Percentiles rank a stretch among this genome's conserved stretches.
These are phyloP conservation scores for Notoglanidium macrostoma DNA, from an alignment of 2,797 vertebrate genomes.

Conservation along the genomic window DNA sequence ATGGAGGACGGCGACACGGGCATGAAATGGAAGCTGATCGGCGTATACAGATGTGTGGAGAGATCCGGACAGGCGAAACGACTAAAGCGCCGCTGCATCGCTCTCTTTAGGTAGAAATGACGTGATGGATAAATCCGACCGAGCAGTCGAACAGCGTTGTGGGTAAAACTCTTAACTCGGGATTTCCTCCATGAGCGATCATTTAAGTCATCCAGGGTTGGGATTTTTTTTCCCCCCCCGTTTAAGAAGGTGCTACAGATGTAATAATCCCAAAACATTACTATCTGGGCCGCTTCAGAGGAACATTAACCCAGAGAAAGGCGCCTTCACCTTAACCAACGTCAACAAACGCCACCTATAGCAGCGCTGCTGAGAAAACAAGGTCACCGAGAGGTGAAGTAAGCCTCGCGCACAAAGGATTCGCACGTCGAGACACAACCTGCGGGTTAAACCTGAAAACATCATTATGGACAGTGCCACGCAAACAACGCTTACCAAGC, in stretches of 20 bases:
- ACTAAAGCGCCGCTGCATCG: not conserved
- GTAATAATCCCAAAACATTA: not conserved
- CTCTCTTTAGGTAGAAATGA: not conserved
- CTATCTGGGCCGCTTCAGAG: not conserved
- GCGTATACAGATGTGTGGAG: not conserved
- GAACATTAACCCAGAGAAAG: not conserved
- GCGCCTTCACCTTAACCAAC: not conserved
- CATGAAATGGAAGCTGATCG: not conserved
- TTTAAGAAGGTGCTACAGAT: not conserved
- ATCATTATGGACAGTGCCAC: conserved; percentile 5
- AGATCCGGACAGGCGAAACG: not conserved
- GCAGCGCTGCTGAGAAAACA: not conserved
- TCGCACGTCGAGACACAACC: not conserved
- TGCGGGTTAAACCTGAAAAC: conserved; percentile 28
- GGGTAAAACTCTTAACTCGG: not conserved
- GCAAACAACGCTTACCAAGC: conserved; percentile 13
- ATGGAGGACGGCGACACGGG: too few species aligned
- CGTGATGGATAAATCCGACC: not conserved
- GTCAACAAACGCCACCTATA: not conserved
- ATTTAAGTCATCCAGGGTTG: not conserved
- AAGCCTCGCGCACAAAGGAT: not conserved
- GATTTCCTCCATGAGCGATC: not conserved
- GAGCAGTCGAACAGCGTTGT: not conserved
- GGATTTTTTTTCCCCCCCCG: not conserved
- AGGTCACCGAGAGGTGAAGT: conserved; percentile 7